Percentiles rank a stretch among this genome's conserved stretches.
These are phyloP conservation scores for Zaprionus camerounensis DNA, from an alignment of 1,140 invertebrate genomes.

Conservation along the genomic window DNA sequence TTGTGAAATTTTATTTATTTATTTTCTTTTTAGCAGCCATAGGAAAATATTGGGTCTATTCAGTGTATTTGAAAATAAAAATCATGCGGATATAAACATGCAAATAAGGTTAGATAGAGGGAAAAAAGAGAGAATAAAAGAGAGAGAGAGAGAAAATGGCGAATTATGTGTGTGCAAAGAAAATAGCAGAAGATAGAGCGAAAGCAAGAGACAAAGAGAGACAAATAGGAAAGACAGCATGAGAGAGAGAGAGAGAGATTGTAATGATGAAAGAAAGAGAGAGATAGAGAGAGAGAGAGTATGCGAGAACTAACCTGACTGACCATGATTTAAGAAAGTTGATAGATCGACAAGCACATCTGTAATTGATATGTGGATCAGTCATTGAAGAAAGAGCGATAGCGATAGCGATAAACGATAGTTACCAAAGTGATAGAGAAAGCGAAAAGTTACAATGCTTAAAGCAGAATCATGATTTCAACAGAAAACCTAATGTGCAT, in stretches of 20 bases:
- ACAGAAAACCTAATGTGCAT: neutral
- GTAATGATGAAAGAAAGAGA: slow-evolving; percentile 13
- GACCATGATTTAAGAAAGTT: slow-evolving; percentile 84
- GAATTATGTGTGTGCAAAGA: neutral
- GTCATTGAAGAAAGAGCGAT: slow-evolving; percentile 51
- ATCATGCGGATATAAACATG: slow-evolving; percentile 69
- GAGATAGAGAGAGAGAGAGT: slow-evolving; percentile 19
- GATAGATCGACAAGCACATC: slow-evolving; percentile 84
- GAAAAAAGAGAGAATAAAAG: neutral
- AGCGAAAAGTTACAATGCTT: neutral
- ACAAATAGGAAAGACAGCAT: neutral
- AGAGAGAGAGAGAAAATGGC: slow-evolving; percentile 7
- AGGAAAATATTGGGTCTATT: slow-evolving; percentile 53
- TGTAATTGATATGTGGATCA: slow-evolving; percentile 80
- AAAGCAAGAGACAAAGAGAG: neutral
- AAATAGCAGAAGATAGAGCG: neutral
- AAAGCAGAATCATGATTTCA: neutral
- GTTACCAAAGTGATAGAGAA: slow-evolving; percentile 17
- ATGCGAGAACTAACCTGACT: slow-evolving; percentile 83
- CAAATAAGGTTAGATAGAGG: slow-evolving; percentile 42
- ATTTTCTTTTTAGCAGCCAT: slow-evolving; percentile 32
- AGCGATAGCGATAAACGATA: slow-evolving; percentile 34
- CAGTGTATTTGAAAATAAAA: slow-evolving; percentile 48
- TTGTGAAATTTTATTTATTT: slow-evolving; percentile 41
- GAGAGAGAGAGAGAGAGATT: neutral